Base-by-base conservation (phyloP, 2,888 invertebrate genomes). In the Philopedon plagiatum region DNA sequence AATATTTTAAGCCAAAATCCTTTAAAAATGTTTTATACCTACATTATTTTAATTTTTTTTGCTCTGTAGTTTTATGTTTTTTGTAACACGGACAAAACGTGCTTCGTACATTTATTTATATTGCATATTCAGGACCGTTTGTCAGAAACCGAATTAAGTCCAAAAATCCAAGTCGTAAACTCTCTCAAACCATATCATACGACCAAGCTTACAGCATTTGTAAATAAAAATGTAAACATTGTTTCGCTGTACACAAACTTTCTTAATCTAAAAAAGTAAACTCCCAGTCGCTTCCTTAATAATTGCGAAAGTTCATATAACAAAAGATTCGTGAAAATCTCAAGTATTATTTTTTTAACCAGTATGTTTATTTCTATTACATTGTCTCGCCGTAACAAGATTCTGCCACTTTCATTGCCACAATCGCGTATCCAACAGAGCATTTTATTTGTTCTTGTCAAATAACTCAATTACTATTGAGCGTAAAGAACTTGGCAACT, bases 321-420 rank as follows among this genome's bases (percentile, higher is more conserved):
- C 39, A 39, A 39, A 39, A 39, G 39, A 13, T 39, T 39, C 39
- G n/a, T 39, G 2, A 39, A 39, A 39, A 39, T 13, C 11, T 39
- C 13, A 13, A 39, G 13, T 13, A 11, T 34, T 34, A 34, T 37
- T 46, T 58, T 62, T 62, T 62, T 44, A 62, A 29, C 46, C 29
- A 26, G 44, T 44, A 46, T 62, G 46, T 46, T 23, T 62, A 23
- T 62, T 62, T 62, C 44, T 61, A 44, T 61, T 61, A 41, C 44
- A 8, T 61, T 41, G 57, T 57, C 34, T 19, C 34, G 29, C 15
- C 9, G 18, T 61, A 61, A 61, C 41, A 23, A 61, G 61, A 61
- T 41, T 61, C 13, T 34, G 21, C 44, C 39, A 19, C 26, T 61
- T 23, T 44, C 26, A 44, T 41, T 44, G 44, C 23, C 61, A 11